A percentile compares a stretch with the other conserved stretches of the same genome.
Evolutionary conservation across 2,888 invertebrate genomes (phyloP).

Genomic region (Amblyjoppa proteus): DNA sequence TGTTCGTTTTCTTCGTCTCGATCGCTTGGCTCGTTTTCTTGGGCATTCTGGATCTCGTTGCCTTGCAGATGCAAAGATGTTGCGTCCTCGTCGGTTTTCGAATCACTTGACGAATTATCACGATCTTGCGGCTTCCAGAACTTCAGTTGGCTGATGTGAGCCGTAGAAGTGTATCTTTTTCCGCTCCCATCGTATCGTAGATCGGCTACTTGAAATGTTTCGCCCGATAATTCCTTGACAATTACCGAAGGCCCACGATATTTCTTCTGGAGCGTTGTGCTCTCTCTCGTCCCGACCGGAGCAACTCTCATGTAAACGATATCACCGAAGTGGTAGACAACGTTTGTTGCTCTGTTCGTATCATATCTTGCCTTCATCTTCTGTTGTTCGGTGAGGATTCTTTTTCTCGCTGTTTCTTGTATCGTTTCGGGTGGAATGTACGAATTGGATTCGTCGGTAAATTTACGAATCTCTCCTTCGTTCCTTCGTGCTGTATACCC

Average conservation of each 20-base stretch:
- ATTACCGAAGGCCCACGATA: conserved; percentile 16
- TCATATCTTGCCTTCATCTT: conserved; percentile 21
- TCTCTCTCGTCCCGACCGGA: conserved; percentile 17
- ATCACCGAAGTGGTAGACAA: conserved; percentile 12
- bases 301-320: conserved; percentile 16
- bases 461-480: conserved; percentile 5
- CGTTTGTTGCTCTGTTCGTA: not conserved
- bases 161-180: conserved; percentile 16
- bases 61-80: too few species aligned
- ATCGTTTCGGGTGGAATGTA: conserved; percentile 4
- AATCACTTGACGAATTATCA: not conserved
- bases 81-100: not conserved
- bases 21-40: not conserved
- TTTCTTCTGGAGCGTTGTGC: conserved; percentile 18
- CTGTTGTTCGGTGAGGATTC: not conserved
- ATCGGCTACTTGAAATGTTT: conserved; percentile 14
- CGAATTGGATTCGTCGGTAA: conserved; percentile 1
- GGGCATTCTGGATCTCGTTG: not conserved
- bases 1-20: not conserved
- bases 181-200: not conserved
- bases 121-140: not conserved
- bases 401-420: conserved; percentile 1
- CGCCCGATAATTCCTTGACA: not conserved
- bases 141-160: conserved; percentile 26
- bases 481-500: conserved; percentile 58